Evolutionary conservation across 1,140 invertebrate species (phyloP).

Genomic region (Heliconius congener): DNA sequence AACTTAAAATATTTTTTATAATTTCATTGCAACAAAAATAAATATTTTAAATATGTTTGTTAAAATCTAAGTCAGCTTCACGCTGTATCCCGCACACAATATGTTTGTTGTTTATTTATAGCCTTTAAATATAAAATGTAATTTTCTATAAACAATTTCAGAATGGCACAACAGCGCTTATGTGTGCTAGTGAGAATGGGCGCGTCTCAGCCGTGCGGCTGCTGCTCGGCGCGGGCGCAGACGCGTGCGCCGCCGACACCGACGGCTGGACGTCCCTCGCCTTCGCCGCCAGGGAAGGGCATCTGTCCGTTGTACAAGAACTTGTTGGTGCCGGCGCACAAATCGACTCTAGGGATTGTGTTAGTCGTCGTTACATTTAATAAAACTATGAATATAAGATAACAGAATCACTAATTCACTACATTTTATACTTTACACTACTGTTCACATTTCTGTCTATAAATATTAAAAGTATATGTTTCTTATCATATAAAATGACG

Average conservation of each 20-base stretch:
- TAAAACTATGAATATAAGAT: neutral
- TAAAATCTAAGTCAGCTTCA: no score
- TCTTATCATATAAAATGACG: neutral
- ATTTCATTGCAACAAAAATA: neutral
- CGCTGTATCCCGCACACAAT: no score
- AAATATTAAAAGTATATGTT: neutral
- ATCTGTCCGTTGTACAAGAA: conserved; percentile 90
- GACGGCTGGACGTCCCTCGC: conserved; percentile 97
- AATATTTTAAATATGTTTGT: neutral
- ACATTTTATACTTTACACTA: neutral
- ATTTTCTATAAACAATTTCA: conserved; percentile 62
- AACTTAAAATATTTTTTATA: neutral
- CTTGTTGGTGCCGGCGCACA: conserved; percentile 93
- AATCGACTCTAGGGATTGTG: conserved; percentile 96
- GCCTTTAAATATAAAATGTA: neutral
- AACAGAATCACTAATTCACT: conserved; percentile 2
- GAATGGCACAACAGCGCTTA: conserved; percentile 96
- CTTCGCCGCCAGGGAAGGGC: conserved; percentile 94
- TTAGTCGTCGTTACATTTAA: conserved; percentile 67
- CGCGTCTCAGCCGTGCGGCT: conserved; percentile 90
- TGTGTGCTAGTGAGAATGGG: conserved; percentile 92
- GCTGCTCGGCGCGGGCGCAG: conserved; percentile 92
- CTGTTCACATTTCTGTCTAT: neutral
- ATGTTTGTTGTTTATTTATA: neutral
- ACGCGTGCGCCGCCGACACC: conserved; percentile 94